A percentile compares a stretch with the other conserved stretches of the same genome.
These are phyloP conservation scores for Drosophila takahashii DNA, from an alignment of 1,140 invertebrate genomes.

Conservation along the genomic window DNA sequence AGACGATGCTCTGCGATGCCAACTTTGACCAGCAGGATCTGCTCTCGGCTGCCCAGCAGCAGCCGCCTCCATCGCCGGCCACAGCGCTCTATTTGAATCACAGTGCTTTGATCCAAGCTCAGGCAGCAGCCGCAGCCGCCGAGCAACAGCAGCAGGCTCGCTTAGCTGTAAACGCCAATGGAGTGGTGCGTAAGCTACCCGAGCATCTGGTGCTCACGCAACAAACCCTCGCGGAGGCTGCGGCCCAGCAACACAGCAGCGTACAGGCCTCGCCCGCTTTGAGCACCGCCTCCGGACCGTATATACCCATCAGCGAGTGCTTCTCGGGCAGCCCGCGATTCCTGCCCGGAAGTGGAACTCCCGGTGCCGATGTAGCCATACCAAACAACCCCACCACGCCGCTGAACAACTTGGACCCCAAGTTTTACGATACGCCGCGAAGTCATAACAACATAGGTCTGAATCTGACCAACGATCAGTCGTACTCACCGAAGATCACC, in stretches of 20 bases:
- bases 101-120: slow-evolving; percentile 68
- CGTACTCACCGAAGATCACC: slow-evolving; percentile 83
- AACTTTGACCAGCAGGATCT: slow-evolving; percentile 69
- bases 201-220: slow-evolving; percentile 77
- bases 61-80: slow-evolving; percentile 72
- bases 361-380: slow-evolving; percentile 23
- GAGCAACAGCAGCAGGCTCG: slow-evolving; percentile 44
- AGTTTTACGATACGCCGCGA: slow-evolving; percentile 86
- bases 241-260: slow-evolving; percentile 70
- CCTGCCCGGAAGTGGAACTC: slow-evolving; percentile 31
- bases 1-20: slow-evolving; percentile 70
- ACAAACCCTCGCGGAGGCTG: slow-evolving; percentile 60
- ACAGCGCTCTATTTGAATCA: slow-evolving; percentile 76
- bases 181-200: slow-evolving; percentile 77
- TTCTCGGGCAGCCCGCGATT: slow-evolving; percentile 90
- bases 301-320: slow-evolving; percentile 95
- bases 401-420: slow-evolving; percentile 84
- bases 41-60: slow-evolving; percentile 66
- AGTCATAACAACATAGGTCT: slow-evolving; percentile 84
- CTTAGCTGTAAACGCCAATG: slow-evolving; percentile 69
- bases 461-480: slow-evolving; percentile 83
- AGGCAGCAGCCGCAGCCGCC: slow-evolving; percentile 43
- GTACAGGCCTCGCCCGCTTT: slow-evolving; percentile 87
- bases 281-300: slow-evolving; percentile 89
- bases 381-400: slow-evolving; percentile 71